Evolutionary conservation across 2,888 invertebrate genomes (phyloP).

Genomic region (Aphidoletes aphidimyza): DNA sequence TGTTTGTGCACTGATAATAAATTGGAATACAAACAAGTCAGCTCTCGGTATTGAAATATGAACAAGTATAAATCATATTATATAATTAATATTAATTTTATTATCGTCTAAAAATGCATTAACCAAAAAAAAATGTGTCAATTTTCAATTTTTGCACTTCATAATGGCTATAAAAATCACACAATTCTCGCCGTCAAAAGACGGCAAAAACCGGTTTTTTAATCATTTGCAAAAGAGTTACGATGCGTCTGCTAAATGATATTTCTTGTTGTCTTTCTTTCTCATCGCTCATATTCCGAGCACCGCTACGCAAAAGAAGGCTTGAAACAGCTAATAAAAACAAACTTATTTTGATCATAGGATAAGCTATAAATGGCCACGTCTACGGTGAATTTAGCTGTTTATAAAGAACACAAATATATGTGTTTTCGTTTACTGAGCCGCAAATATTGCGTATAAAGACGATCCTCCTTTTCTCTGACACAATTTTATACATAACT

Average conservation of each 20-base stretch:
- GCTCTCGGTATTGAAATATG: not conserved
- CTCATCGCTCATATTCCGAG: not conserved
- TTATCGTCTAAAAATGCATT: too few relatives aligned
- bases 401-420: not conserved
- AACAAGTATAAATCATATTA: not conserved
- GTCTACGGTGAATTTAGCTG: not conserved
- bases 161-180: not conserved
- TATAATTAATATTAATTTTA: too few relatives aligned
- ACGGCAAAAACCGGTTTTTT: not conserved
- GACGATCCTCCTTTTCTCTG: slow-evolving; percentile 29
- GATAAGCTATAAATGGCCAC: not conserved
- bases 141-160: not conserved
- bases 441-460: not conserved
- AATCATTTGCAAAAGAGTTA: not conserved
- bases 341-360: not conserved
- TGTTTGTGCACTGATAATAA: not conserved
- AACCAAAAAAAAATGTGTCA: slow-evolving; percentile 11
- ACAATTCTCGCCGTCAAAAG: not conserved
- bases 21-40: not conserved
- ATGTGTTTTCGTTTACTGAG: not conserved
- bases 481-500: too few relatives aligned
- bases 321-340: not conserved
- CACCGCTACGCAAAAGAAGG: not conserved
- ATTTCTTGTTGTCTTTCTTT: not conserved
- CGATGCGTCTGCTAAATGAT: not conserved